Base-by-base conservation (phyloP, 2,888 invertebrate species). In the Mantis religiosa region DNA sequence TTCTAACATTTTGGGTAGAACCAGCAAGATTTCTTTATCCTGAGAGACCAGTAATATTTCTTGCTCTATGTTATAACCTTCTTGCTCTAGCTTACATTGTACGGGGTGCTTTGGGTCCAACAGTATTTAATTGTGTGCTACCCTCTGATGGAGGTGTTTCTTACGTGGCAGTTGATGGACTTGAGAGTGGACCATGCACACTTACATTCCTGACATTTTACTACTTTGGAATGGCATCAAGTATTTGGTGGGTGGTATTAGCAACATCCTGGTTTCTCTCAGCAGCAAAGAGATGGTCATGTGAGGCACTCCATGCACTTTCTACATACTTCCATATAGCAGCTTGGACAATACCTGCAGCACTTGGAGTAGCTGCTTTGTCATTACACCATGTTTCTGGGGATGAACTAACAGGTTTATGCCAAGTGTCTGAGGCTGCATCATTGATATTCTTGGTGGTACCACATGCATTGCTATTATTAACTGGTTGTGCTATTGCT, bases 281-380 rank as follows among this genome's bases (percentile, higher is more conserved):
- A 7, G 98, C 98, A 0, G 97, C 97, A 84, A 97, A 98, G 92
- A 98, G 98, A 92, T 98, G 98, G 98, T 97, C 98, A 41, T 97
- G 97, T 89, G 98, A 98, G 93, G 98, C 98, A 3, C 95, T 98
- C 88, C 98, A 98, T 93, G 96, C 97, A 87, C 96, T 97, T 47
- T 96, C 98, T 0, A 96, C 97, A 28, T 96, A 98, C 91, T 96
- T 98, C 91, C 98, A 98, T 93, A 96, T 97, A 2, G 95, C 96
- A 1, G 97, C 98, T 2, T 98, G 98, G 98, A 97, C 97, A 89
- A 95, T 97, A 91, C 98, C 98, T 0, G 96, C 97, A 83, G 95
- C 97, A 20, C 96, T 97, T 92, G 97, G 98, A 27, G 97, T 98
- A 89, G 96, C 97, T 90, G 96, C 97, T 28, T 93, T 98, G 82